Conservation (phyloP, 2,113 vertebrate genomes). For the Craseonycteris thonglongyai region DNA sequence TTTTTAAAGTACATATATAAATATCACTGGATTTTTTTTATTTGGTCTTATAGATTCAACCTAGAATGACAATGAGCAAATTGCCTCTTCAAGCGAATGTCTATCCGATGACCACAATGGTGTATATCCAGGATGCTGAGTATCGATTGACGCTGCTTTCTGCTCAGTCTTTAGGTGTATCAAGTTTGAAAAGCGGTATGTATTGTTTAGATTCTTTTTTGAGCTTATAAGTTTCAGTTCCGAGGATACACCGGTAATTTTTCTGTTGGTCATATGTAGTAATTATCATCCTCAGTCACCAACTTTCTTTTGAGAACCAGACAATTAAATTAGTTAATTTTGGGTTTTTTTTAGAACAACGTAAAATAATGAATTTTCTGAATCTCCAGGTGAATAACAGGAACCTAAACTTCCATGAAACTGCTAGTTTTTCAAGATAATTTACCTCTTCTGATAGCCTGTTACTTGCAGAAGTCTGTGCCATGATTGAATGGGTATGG, state of each 20-base stretch:
- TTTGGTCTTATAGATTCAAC: conserved; percentile 86
- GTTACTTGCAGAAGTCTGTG: neutral
- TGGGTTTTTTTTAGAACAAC: neutral
- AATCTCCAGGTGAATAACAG: neutral
- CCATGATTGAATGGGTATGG: neutral
- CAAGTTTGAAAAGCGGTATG: conserved; percentile 87
- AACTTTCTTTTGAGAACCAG: neutral
- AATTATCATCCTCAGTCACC: neutral
- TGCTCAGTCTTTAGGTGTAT: conserved; percentile 89
- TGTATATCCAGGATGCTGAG: conserved; percentile 85
- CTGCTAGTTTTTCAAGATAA: neutral
- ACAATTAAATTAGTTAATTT: neutral
- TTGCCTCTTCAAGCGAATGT: conserved; percentile 94
- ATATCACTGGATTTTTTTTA: conserved; percentile 24
- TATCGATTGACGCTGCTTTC: conserved; percentile 86
- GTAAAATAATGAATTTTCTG: neutral
- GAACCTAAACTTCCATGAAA: neutral
- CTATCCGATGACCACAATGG: conserved; percentile 91
- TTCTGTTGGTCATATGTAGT: neutral
- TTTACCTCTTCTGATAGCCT: neutral
- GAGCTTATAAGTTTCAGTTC: neutral
- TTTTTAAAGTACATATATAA: conserved; percentile 53
- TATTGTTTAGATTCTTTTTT: neutral
- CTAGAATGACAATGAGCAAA: conserved; percentile 85
- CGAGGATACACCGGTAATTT: neutral